Base-by-base conservation (phyloP, 2,797 vertebrate species). In the Melanotaenia parkinsoni region DNA sequence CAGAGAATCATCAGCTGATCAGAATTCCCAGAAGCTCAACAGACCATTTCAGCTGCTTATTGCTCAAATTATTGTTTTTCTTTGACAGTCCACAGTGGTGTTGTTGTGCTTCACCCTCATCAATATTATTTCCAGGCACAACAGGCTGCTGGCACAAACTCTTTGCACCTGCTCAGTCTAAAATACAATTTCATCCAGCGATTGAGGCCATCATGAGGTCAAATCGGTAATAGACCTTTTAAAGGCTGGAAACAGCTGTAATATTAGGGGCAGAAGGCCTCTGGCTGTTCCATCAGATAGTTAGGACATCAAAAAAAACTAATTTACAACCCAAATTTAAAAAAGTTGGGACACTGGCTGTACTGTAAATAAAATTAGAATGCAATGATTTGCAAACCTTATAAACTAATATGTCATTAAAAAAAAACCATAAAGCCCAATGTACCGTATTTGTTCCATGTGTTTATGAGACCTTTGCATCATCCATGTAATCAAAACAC, bases 191-290 rank as follows among this genome's bases (percentile, higher is more conserved):
- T 63, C 43, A 63, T 50, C 28, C 37, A 24, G 43, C 30, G 43
- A 63, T 20, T 30, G 61, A 63, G 43, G 43, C 30, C 61, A 33
- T 28, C 28, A 50, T 47, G 61, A 16, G 40, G 61, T 50, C 43
- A 63, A 20, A 33, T 63, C 13, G 28, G 43, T 50, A 63, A 63
- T 63, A 50, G 43, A 50, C 61, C 20, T 63, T 30, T 63, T 22
- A 63, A 43, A 47, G 61, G 2, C 26, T 28, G 12, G 26, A 33
- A 47, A 33, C 61, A 63, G 61, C 43, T 63, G 43, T 12, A 33
- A n/a, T 38, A 47, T 45, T 20, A 28, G n/a, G 38, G 16, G 24
- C 3, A 16, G 28, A 50, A n/a, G 2, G 28, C 26, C 47, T 47
- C 61, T 13, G 24, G 40, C 28, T 32, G 40, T 63, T 47, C 61